These are phyloP conservation scores for Phenganax marumi DNA, from an alignment of 92 coral and sea anemone species.

Conservation along the genomic window DNA sequence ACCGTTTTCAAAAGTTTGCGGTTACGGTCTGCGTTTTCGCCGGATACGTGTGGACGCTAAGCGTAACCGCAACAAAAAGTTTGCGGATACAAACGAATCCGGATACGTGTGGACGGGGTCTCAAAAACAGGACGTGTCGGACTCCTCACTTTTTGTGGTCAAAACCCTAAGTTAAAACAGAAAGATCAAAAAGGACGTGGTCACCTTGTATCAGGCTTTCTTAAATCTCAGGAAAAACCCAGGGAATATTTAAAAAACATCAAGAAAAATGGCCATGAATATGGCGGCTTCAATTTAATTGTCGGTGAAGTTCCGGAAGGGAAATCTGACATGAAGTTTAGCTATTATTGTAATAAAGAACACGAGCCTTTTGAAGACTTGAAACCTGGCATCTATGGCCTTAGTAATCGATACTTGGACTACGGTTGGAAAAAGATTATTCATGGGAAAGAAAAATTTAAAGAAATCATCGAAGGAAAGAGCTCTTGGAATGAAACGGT, in stretches of 20 bases:
- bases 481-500: constrained; percentile 55
- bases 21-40: too few relatives aligned
- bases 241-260: constrained; percentile 53
- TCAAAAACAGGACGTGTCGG: constrained; percentile 73
- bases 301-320: constrained; percentile 62
- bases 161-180: constrained; percentile 56
- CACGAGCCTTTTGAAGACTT: constrained; percentile 55
- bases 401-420: constrained; percentile 73
- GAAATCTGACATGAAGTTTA: constrained; percentile 52
- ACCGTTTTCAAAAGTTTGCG: too few relatives aligned
- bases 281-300: constrained; percentile 82
- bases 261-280: constrained; percentile 51
- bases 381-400: constrained; percentile 71
- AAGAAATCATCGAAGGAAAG: constrained; percentile 52
- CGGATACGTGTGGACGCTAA: too few relatives aligned
- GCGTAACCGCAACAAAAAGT: too few relatives aligned
- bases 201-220: constrained; percentile 68
- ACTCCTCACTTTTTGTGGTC: constrained; percentile 78
- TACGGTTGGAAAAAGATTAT: constrained; percentile 87
- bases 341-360: constrained; percentile 79
- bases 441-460: constrained; percentile 74
- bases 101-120: too few relatives aligned
- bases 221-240: constrained; percentile 55
- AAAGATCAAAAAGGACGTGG: constrained; percentile 68
- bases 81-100: too few relatives aligned